phyloP scores from a whole-genome alignment of 2,113 vertebrate species.

The Picathartes gymnocephalus region DNA sequence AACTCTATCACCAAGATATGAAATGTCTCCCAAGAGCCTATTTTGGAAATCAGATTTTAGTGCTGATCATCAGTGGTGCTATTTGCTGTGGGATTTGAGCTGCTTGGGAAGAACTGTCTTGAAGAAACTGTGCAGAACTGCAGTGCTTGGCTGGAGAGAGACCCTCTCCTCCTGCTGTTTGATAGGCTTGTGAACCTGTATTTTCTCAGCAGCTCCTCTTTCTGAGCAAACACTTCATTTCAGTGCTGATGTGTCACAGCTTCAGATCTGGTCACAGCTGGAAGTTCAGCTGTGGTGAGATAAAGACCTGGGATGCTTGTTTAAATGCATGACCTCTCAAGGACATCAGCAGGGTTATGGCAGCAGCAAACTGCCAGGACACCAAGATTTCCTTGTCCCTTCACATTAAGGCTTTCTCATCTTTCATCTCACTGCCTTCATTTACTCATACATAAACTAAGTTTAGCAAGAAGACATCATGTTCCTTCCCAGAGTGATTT shows the following conservation, averaged over 20 bases:
- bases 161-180: neutral
- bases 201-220: neutral
- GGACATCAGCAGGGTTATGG: neutral
- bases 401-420: neutral
- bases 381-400: neutral
- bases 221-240: neutral
- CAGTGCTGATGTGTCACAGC: neutral
- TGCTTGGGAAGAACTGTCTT: neutral
- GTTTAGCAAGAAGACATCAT: conserved; percentile 5
- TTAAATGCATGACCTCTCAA: neutral
- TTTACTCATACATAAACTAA: neutral
- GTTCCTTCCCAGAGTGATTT: neutral
- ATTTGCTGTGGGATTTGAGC: neutral
- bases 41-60: neutral
- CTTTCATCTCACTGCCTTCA: neutral
- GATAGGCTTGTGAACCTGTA: neutral
- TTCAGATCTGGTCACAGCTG: neutral
- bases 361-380: neutral
- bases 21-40: neutral
- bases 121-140: neutral
- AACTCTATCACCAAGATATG: neutral
- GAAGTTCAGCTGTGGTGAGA: neutral
- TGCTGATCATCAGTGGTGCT: neutral
- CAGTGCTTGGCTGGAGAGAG: neutral
- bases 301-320: neutral